These are phyloP conservation scores for Camarhynchus parvulus DNA, from an alignment of 2,113 vertebrate species.

Conservation along the genomic window DNA sequence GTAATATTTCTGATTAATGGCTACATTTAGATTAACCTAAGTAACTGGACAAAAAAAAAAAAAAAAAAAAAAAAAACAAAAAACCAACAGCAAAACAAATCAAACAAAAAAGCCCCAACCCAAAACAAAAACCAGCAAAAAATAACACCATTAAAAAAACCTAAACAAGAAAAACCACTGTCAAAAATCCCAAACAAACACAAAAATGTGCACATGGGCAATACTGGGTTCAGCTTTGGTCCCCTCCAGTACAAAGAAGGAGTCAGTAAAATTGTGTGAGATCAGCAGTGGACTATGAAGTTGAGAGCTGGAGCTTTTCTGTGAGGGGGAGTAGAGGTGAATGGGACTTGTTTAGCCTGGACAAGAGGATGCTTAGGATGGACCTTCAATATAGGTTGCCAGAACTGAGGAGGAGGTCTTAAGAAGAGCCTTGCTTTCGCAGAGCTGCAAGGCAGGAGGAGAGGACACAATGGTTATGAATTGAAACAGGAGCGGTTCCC, in stretches of 20 bases:
- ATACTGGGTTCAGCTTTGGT: neutral
- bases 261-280: neutral
- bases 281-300: neutral
- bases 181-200: neutral
- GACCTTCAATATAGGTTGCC: neutral
- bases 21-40: neutral
- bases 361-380: neutral
- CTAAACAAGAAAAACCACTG: neutral
- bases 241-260: neutral
- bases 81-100: neutral
- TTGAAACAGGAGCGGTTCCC: neutral
- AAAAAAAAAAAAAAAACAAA: neutral
- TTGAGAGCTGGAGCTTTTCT: neutral
- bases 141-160: neutral
- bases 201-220: neutral
- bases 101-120: neutral
- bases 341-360: neutral
- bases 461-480: neutral
- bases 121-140: neutral
- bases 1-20: neutral
- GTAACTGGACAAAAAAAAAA: neutral
- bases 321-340: rapidly evolving
- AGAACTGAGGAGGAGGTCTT: neutral
- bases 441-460: neutral
- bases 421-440: neutral